phyloP scores from a whole-genome alignment of 2,797 vertebrate genomes.

The Acrossocheilus fasciatus region DNA sequence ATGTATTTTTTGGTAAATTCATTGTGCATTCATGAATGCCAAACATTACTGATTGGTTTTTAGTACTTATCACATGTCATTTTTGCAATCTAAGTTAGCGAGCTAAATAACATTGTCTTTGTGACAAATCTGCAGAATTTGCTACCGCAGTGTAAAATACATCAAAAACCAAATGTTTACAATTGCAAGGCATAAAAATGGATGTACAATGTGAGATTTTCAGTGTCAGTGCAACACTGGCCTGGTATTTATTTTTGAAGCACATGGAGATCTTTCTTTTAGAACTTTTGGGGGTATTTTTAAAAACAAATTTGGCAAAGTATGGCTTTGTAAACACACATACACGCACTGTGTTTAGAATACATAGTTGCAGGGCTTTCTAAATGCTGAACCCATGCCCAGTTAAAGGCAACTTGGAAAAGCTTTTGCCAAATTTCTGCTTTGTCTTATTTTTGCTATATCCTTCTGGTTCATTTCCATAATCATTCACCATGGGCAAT shows the following conservation, averaged over 20 bases:
- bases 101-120: neutral
- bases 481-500: conserved; percentile 75
- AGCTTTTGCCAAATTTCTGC: conserved; percentile 71
- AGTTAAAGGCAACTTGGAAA: conserved; percentile 75
- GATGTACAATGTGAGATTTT: neutral
- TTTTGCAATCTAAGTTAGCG: neutral
- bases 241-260: neutral
- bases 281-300: neutral
- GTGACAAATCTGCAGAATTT: conserved; percentile 3
- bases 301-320: neutral
- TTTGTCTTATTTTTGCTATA: conserved; percentile 71
- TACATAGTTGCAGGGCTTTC: conserved; percentile 72
- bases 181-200: neutral
- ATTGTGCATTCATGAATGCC: neutral
- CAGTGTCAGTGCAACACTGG: neutral
- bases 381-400: conserved; percentile 70
- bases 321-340: neutral
- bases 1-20: neutral
- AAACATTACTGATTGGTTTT: neutral
- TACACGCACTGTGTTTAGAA: conserved; percentile 65
- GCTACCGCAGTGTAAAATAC: neutral
- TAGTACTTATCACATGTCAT: neutral
- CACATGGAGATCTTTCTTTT: neutral
- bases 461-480: conserved; percentile 78
- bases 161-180: neutral